These are phyloP conservation scores for human DNA, from an alignment of 2,113 vertebrate species.

Conservation along the genomic window DNA sequence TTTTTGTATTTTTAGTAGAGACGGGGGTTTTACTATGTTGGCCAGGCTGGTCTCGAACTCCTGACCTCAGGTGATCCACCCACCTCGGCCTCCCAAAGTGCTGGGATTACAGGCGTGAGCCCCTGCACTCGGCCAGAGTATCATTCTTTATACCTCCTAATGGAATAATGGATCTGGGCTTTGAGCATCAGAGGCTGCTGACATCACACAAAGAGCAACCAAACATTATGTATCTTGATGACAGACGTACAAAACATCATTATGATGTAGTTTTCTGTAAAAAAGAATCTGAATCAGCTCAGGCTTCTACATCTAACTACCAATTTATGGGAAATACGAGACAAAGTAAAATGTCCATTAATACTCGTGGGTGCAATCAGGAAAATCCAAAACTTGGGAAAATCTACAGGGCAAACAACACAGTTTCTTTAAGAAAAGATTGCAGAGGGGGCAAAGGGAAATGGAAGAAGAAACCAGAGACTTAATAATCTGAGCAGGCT, in stretches of 20 bases:
- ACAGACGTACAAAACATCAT: background rate
- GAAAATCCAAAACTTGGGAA: background rate
- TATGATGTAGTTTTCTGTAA: background rate
- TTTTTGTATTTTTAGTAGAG: too few relatives aligned
- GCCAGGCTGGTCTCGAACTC: too few relatives aligned
- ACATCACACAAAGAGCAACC: background rate
- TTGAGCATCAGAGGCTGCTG: background rate
- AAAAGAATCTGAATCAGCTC: background rate
- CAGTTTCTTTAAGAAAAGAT: background rate
- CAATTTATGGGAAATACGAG: background rate
- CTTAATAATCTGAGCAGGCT: too few relatives aligned
- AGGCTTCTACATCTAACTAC: background rate
- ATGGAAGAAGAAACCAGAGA: too few relatives aligned
- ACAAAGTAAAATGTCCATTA: background rate
- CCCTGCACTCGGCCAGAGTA: accelerated
- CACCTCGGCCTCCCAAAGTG: too few relatives aligned
- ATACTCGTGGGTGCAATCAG: background rate
- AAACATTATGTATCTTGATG: too few relatives aligned
- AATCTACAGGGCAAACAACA: background rate
- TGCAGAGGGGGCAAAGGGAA: too few relatives aligned
- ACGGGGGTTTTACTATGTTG: too few relatives aligned
- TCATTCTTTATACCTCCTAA: background rate
- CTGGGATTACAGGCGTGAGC: too few relatives aligned
- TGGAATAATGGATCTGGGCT: background rate
- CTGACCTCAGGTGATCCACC: too few relatives aligned